A percentile compares a stretch with the other conserved stretches of the same genome.
Conservation (phyloP, 2,888 invertebrate genomes). For the Dastarcus helophoroides region DNA sequence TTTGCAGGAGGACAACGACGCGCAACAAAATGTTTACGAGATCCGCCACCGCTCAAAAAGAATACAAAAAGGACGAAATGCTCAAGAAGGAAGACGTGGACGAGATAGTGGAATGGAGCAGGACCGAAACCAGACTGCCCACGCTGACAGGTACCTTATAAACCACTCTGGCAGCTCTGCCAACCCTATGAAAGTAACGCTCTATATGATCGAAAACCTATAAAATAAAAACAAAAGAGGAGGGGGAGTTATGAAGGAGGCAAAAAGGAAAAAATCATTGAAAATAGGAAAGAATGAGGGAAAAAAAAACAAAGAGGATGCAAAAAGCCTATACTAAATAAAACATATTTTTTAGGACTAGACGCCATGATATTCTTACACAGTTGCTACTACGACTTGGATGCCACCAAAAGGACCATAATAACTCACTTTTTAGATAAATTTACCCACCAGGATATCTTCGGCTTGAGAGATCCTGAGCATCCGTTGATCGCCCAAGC, state of each 20-base stretch:
- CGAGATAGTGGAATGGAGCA: background rate
- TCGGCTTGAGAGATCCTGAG: constrained; percentile 44
- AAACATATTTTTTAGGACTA: constrained; percentile 21
- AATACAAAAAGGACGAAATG: background rate
- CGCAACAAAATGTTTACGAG: too few species aligned
- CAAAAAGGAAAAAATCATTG: too few species aligned
- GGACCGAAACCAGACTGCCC: background rate
- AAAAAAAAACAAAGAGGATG: too few species aligned
- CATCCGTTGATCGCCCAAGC: constrained; percentile 37
- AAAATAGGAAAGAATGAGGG: too few species aligned
- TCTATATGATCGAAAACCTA: too few species aligned
- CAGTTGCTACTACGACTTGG: constrained; percentile 56
- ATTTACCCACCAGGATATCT: constrained; percentile 54
- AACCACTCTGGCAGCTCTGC: too few species aligned
- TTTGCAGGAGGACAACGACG: too few species aligned
- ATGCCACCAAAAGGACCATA: constrained; percentile 57
- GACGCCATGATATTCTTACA: constrained; percentile 52
- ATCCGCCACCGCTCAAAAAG: background rate
- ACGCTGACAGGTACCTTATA: background rate
- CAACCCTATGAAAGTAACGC: too few species aligned
- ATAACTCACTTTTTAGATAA: constrained; percentile 57
- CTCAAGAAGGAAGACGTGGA: background rate
- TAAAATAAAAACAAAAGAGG: too few species aligned
- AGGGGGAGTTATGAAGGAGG: too few species aligned
- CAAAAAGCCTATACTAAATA: too few species aligned